These are phyloP conservation scores for Exocentrus adspersus DNA, from an alignment of 2,888 invertebrate species.

Conservation along the genomic window DNA sequence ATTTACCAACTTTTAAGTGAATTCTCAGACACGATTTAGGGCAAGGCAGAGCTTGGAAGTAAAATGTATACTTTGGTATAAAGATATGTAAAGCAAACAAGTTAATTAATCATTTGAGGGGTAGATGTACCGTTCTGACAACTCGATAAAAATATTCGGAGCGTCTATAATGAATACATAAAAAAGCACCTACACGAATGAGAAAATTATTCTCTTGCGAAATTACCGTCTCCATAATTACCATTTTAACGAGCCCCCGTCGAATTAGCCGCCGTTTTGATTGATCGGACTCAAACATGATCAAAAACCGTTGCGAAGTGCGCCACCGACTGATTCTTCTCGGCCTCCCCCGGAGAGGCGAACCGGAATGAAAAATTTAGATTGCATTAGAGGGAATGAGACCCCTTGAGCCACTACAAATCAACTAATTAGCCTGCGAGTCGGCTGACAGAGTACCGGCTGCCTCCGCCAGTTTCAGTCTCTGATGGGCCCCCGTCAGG, in stretches of 20 bases:
- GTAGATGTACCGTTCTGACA: too few species aligned
- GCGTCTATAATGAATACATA: background rate
- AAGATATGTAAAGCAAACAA: too few species aligned
- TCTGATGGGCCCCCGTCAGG: slow-evolving; percentile 42
- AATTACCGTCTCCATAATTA: background rate
- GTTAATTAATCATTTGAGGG: too few species aligned
- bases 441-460: slow-evolving; percentile 53
- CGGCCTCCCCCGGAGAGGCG: slow-evolving; percentile 54
- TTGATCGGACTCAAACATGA: slow-evolving; percentile 44
- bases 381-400: slow-evolving; percentile 65
- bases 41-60: too few species aligned
- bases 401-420: slow-evolving; percentile 66
- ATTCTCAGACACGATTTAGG: too few species aligned
- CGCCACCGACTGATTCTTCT: slow-evolving; percentile 53
- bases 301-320: slow-evolving; percentile 42
- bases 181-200: background rate
- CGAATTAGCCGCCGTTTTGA: slow-evolving; percentile 37
- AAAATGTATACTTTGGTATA: too few species aligned
- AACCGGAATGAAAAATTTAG: slow-evolving; percentile 64
- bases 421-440: slow-evolving; percentile 65
- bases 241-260: slow-evolving; percentile 11
- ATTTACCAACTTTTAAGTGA: background rate
- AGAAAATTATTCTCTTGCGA: background rate
- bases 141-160: too few species aligned
- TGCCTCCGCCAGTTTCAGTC: slow-evolving; percentile 39